phyloP scores from a whole-genome alignment of 2,113 vertebrate genomes.

The Phoenicopterus ruber region DNA sequence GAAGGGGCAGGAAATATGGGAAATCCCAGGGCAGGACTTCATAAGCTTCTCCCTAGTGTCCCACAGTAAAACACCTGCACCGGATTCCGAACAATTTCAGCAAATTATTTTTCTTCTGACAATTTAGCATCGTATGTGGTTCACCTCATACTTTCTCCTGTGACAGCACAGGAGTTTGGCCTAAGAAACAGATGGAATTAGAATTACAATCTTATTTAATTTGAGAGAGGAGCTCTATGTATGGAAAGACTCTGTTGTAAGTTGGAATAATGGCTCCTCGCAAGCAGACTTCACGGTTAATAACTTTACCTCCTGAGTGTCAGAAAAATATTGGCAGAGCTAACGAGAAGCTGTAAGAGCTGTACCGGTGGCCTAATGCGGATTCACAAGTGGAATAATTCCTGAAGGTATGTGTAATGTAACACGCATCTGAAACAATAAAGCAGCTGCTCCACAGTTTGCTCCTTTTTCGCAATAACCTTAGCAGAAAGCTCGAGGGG shows the following conservation, averaged over 20 bases:
- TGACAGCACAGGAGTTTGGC: neutral
- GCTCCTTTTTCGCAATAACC: neutral
- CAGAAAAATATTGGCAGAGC: neutral
- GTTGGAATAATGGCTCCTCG: neutral
- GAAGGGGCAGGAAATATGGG: neutral
- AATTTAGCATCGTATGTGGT: neutral
- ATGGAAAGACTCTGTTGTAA: neutral
- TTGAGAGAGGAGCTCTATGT: neutral
- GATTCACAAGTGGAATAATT: slow-evolving; percentile 25
- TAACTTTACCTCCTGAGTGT: slow-evolving; percentile 26
- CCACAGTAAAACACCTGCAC: neutral
- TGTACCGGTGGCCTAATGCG: neutral
- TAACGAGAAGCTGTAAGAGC: neutral
- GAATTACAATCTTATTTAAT: neutral
- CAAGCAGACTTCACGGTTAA: slow-evolving; percentile 8
- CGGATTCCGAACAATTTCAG: neutral
- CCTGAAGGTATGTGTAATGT: slow-evolving; percentile 28
- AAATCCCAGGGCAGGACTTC: neutral
- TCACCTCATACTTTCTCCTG: neutral
- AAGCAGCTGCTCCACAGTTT: slow-evolving; percentile 3
- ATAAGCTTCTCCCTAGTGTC: neutral
- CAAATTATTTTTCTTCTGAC: neutral
- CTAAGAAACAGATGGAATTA: neutral
- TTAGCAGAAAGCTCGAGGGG: neutral
- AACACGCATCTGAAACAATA: neutral